phyloP scores from a whole-genome alignment of 1,140 invertebrate species.

The Drosophila navojoa region DNA sequence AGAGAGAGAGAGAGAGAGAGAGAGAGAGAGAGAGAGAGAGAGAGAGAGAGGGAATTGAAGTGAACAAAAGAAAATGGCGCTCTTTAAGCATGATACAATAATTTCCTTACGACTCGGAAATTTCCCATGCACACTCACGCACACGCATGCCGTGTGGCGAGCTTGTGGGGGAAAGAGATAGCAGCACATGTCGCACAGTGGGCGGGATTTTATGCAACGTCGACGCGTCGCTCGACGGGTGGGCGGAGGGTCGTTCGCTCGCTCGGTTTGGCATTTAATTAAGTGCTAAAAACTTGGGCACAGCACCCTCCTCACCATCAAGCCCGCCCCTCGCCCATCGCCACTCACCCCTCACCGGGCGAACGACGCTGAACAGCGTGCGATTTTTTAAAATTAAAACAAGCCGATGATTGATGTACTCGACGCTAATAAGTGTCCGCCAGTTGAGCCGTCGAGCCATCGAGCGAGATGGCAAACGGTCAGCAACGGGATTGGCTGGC shows the following conservation, averaged over 20 bases:
- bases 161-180: constrained; percentile 61
- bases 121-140: constrained; percentile 50
- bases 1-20: neutral
- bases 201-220: constrained; percentile 62
- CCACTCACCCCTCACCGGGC: too few relatives aligned
- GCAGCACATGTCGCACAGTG: constrained; percentile 53
- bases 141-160: constrained; percentile 1
- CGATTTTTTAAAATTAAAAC: constrained; percentile 78
- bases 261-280: constrained; percentile 61
- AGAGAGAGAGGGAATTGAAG: constrained; percentile 19
- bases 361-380: constrained; percentile 48
- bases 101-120: constrained; percentile 59
- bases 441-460: constrained; percentile 21
- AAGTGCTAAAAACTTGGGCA: constrained; percentile 62
- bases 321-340: neutral
- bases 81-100: constrained; percentile 39
- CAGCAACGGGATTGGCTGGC: constrained; percentile 24
- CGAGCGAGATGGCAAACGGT: neutral
- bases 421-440: constrained; percentile 71
- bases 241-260: constrained; percentile 14
- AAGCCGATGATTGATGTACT: constrained; percentile 78
- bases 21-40: neutral
- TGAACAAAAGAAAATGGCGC: constrained; percentile 58
- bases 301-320: constrained; percentile 1
- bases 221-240: constrained; percentile 8